Base-by-base conservation (phyloP, 2,888 invertebrate genomes). In the Cantharis lateralis region DNA sequence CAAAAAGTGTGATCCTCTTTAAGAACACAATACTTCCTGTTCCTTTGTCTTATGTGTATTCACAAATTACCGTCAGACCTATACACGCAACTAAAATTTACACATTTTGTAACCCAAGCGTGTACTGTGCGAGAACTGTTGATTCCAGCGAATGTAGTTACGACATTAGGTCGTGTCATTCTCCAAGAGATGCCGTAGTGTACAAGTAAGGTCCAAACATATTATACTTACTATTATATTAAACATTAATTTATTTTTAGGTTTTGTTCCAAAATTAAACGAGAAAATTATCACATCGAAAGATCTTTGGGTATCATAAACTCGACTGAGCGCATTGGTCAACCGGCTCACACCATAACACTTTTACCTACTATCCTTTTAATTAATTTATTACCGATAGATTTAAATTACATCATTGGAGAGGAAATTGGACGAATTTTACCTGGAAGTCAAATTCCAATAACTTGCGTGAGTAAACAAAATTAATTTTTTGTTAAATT, bases 331-430 rank as follows among this genome's bases (percentile, higher is more conserved):
- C 87, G 91, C 70, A 20, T 72, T 24, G 62, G 81, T 32, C 92
- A 96, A 79, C 96, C 98, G 5, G 98, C 96, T 0, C 98, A 99
- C 88, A 93, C 94, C 15, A 93, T 99, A 78, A 92, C 93, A 2
- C 89, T 99, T 68, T 89, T 96, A 81, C 95, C 98, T 24, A 96
- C 97, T 0, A 90, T 99, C 15, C 91, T 94, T 15, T 87, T 98
- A 3, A 93, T 94, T 80, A 99, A 98, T 90, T 91, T 98, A 78
- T 91, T 99, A 71, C 98, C 98, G 0, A 91, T 94, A 81, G 96
- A 96, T 88, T 86, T 96, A 77, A 89, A 91, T 73, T 95, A 91
- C 84, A 91, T 91, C 84, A 88, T 91, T 62, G 88, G 89, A 13
- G 88, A 87, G 1, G 85, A 84, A 68, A 81, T 80, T 71, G 85